Base-by-base conservation (phyloP, 2,797 vertebrate species). In the Tamandua tetradactyla region DNA sequence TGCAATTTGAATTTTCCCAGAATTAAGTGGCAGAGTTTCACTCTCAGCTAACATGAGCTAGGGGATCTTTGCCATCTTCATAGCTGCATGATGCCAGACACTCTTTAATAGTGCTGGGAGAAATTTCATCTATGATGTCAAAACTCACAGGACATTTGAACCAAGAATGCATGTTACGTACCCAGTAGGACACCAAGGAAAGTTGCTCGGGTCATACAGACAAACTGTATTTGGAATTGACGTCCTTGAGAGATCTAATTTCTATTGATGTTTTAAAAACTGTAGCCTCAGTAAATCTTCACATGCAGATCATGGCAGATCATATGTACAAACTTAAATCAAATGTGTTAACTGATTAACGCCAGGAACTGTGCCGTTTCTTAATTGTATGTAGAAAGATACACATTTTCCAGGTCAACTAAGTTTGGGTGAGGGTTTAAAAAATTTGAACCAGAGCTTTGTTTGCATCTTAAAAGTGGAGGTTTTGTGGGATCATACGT, bases 41-140 rank as follows among this genome's bases (percentile, higher is more conserved):
- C 71, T 25, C 75, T 90, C 66, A 78, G 75, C 79, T 93, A 76
- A 78, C 89, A 84, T n/a, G 79, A 81, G 83, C 81, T 66, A 9
- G 55, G 95, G 95, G 81, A 94, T 82, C 75, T 95, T 96, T 95
- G 96, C 96, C 61, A 27, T 62, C 78, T 49, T 55, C 40, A 66
- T 49, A 86, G 75, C 62, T 66, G 14, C 75, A 7, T 74, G 87
- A 84, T 75, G 71, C 94, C 93, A 95, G 93, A 69, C 76, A 83
- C 37, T 47, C 89, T 94, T 94, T 87, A 66, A 47, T 57, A 89
- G 83, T 69, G 94, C 86, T 95, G 94, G 94, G 82, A 93, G 94
- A 95, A 96, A 87, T 32, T 95, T 96, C 76, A 92, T 52, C 90
- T 92, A 72, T 95, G 97, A 97, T 95, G 93, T 97, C 95, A 97